These are phyloP conservation scores for Sphinx pinastri DNA, from an alignment of 2,888 invertebrate genomes.

Conservation along the genomic window DNA sequence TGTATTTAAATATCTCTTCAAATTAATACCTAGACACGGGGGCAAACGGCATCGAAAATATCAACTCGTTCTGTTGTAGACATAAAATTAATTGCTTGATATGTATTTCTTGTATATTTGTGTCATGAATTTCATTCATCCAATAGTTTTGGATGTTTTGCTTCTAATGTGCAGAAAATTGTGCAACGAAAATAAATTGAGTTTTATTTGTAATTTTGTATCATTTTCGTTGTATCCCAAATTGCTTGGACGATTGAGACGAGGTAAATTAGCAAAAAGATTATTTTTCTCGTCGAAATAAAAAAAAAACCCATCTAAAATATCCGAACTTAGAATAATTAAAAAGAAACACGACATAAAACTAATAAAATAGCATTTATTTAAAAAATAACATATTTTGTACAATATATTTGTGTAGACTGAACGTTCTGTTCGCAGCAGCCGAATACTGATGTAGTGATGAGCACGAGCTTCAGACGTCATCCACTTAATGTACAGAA, in stretches of 20 bases:
- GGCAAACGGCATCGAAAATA: background rate
- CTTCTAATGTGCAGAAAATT: constrained; percentile 1
- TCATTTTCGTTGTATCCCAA: constrained; percentile 31
- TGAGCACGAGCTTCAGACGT: background rate
- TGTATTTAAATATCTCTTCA: too few species aligned
- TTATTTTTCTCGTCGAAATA: too few species aligned
- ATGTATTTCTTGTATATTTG: constrained; percentile 5
- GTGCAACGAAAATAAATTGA: constrained; percentile 13
- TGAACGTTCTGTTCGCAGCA: constrained; percentile 30
- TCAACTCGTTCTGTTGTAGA: constrained; percentile 4
- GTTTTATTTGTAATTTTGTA: constrained; percentile 9
- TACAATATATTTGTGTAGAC: constrained; percentile 52
- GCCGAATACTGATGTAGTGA: background rate
- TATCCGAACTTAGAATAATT: background rate
- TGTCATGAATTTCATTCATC: constrained; percentile 3
- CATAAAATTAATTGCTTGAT: background rate
- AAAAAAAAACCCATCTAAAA: too few species aligned
- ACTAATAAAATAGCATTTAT: constrained; percentile 62
- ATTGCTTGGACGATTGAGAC: too few species aligned
- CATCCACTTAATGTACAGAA: background rate
- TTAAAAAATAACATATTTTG: constrained; percentile 73
- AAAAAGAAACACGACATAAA: constrained; percentile 38
- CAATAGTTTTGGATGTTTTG: background rate
- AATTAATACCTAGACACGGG: too few species aligned
- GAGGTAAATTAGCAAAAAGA: too few species aligned